Base-by-base conservation (phyloP, 2,797 vertebrate genomes). In the Lerista edwardsae region DNA sequence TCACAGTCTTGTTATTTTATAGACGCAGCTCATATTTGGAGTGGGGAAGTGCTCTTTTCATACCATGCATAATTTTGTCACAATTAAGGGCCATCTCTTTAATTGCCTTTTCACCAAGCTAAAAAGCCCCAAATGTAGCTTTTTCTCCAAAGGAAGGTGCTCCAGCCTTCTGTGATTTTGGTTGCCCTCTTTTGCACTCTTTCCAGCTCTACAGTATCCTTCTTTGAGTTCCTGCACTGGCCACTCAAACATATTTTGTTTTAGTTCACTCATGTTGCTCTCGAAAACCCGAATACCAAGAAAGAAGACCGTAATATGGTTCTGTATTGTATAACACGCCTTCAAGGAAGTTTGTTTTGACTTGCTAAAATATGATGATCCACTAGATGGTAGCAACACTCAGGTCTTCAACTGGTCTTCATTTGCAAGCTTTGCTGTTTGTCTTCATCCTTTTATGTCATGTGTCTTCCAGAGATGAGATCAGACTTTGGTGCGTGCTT, bases 321-420 rank as follows among this genome's bases (percentile, higher is more conserved):
- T 27, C 8, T 11, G 36, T 34, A 23, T 34, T 75, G 25, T 14
- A 14, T 11, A 14, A 51, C 5, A 57, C 12, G 17, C 21, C 61
- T 25, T 41, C 36, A 47, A 5, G 27, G 47, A 80, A 25, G n/a
- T 59, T 36, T 47, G 44, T 64, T 80, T 55, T 67, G 31, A 39
- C 51, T 83, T 68, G 61, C 72, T 81, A 55, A 31, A 75, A 68
- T 76, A 31, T 15, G 62, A 89, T 21, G 61, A 85, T 84, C 90
- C 93, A 92, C 93, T 89, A 93, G 93, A 85, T 94, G 93, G 93
- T 91, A 92, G 90, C 87, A 93, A 75, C 80, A 87, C 83, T 74
- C 23, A 74, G 68, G 47, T 61, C 75, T 91, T 74, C 25, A 9
- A 36, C 9, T 51, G 75, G 6, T 23, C 41, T 31, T 23, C 8